Base-by-base conservation (phyloP, 2,888 invertebrate species). In the Fissipunctia ypsillon region DNA sequence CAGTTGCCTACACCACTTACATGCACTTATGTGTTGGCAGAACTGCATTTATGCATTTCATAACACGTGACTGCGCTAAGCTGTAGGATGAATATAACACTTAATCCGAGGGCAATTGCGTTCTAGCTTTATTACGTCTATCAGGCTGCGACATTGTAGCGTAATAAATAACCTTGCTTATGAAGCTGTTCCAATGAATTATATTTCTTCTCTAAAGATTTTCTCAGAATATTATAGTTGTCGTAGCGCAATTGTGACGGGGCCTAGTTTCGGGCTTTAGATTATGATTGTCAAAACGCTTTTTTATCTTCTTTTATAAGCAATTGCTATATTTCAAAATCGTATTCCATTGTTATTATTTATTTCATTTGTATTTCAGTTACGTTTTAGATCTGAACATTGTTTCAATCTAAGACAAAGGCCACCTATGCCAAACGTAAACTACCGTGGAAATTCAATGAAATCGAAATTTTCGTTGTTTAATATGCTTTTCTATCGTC, bases 21-120 rank as follows among this genome's bases (percentile, higher is more conserved):
- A 69, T 73, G 75, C 76, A 81, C 81, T 76, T 80, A 75, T 65
- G 72, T 60, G 70, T 59, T 76, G 52, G 71, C 66, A 76, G 74
- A 60, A 57, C 69, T 79, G 65, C 81, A 76, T 73, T 84, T 71
- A 83, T 76, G 72, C 64, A 72, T 72, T 71, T 73, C 81, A 81
- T 84, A 78, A 77, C 67, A 69, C 73, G 72, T 71, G 71, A 77
- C 56, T 78, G 66, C 25, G 56, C 54, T 78, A 68, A 74, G 71
- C 69, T 81, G 61, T 59, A 45, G 67, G 68, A 77, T 66, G 76
- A 84, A 76, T 73, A 69, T 76, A 71, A 81, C 73, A 73, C 64
- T 81, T 81, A 71, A 84, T 72, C 63, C 54, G 60, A 81, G 69
- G 73, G 81, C 70, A 66, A 81, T 84, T 84, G 61, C 50, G 63